phyloP scores from a whole-genome alignment of 2,113 vertebrate genomes.

The Danionella cerebrum region DNA sequence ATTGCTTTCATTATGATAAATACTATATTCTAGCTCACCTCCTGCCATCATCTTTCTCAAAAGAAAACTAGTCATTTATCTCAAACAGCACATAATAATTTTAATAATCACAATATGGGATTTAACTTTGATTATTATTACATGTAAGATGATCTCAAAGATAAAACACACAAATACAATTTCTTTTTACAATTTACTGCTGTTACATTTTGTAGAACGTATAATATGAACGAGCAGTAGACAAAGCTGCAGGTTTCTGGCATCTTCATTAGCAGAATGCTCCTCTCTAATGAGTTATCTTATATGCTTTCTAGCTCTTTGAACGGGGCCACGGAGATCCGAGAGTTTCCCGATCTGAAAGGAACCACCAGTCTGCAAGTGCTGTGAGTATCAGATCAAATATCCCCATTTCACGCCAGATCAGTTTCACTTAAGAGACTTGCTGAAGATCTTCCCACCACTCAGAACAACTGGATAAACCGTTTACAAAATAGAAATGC shows the following conservation, averaged over 20 bases:
- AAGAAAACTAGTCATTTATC: conserved; percentile 9
- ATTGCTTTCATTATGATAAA: conserved; percentile 1
- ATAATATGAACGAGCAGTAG: no score
- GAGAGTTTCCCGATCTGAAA: conserved; percentile 86
- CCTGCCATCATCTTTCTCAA: background rate
- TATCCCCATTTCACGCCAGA: background rate
- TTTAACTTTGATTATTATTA: background rate
- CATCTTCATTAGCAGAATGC: conserved; percentile 15
- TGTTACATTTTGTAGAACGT: no score
- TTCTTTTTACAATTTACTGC: no score
- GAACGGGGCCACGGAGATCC: conserved; percentile 82
- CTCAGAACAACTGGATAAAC: conserved; percentile 18
- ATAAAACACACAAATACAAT: no score
- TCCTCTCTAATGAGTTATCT: conserved; percentile 37
- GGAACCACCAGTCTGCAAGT: conserved; percentile 91
- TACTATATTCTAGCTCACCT: conserved; percentile 4
- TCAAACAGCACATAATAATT: conserved; percentile 9
- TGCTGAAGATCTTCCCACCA: conserved; percentile 16
- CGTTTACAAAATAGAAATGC: conserved; percentile 26
- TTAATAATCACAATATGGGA: conserved; percentile 10
- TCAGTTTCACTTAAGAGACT: conserved; percentile 19
- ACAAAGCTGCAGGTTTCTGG: background rate
- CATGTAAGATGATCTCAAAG: no score
- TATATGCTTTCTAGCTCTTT: conserved; percentile 71
- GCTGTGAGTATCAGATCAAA: conserved; percentile 71